phyloP scores from a whole-genome alignment of 2,888 invertebrate genomes.

The Cosmia trapezina region DNA sequence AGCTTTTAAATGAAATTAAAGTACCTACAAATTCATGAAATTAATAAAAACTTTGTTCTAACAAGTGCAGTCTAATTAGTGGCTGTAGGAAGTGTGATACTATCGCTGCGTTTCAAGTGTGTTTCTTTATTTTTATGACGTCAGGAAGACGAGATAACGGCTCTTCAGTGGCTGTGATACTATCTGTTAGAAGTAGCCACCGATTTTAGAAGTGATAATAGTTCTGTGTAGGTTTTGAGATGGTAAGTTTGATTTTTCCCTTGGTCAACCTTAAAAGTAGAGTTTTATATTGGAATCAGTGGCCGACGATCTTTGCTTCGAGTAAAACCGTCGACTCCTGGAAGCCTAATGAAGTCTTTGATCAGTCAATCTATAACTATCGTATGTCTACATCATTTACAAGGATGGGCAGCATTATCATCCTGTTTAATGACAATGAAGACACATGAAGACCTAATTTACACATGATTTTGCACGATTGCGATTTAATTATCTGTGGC shows the following conservation, averaged over 20 bases:
- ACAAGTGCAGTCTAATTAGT: conserved; percentile 51
- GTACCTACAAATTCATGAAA: neutral
- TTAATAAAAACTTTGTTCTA: conserved; percentile 37
- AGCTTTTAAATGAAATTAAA: too few relatives aligned
- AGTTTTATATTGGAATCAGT: neutral
- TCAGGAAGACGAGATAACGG: conserved; percentile 40
- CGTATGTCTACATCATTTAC: neutral
- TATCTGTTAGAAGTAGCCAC: conserved; percentile 31
- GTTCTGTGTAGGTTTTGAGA: neutral
- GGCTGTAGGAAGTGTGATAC: conserved; percentile 60
- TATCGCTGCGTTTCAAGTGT: conserved; percentile 44
- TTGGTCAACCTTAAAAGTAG: neutral
- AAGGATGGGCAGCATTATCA: neutral
- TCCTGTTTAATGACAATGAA: too few relatives aligned
- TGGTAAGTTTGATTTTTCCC: neutral
- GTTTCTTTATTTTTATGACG: conserved; percentile 56
- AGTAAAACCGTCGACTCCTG: neutral
- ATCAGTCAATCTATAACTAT: neutral
- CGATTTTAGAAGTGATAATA: conserved; percentile 10
- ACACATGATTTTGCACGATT: too few relatives aligned
- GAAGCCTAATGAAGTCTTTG: neutral
- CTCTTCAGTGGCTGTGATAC: conserved; percentile 44
- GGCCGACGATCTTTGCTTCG: neutral
- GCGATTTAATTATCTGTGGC: too few relatives aligned
- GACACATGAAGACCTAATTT: too few relatives aligned